Percentiles rank a stretch among this genome's conserved stretches.
These are phyloP conservation scores for Miichthys miiuy DNA, from an alignment of 2,797 vertebrate genomes.

Conservation along the genomic window DNA sequence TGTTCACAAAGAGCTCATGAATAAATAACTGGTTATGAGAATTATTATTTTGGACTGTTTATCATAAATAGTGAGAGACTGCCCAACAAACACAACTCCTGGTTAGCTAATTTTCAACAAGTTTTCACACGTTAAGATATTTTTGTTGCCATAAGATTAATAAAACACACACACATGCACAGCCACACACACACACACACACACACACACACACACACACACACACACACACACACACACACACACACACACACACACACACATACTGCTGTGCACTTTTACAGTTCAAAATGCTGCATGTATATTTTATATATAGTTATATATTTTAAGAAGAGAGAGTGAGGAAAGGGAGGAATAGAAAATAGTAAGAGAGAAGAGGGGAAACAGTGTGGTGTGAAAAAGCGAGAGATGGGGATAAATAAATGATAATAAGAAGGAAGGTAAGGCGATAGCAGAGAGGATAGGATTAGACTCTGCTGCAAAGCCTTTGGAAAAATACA, in stretches of 20 bases:
- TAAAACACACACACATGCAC: background rate
- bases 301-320: slow-evolving; percentile 9
- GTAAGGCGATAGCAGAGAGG: slow-evolving; percentile 69
- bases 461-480: slow-evolving; percentile 75
- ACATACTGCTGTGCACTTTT: background rate
- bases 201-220: background rate
- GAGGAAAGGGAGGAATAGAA: slow-evolving; percentile 6
- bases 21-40: too few species aligned
- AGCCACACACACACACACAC: background rate
- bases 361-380: background rate
- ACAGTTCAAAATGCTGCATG: slow-evolving; percentile 11
- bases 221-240: too few species aligned
- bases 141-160: background rate
- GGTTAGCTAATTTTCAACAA: too few species aligned
- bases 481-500: slow-evolving; percentile 60
- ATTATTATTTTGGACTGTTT: too few species aligned
- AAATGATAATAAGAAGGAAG: slow-evolving; percentile 67
- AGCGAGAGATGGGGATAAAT: slow-evolving; percentile 61
- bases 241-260: background rate
- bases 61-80: too few species aligned
- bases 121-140: background rate
- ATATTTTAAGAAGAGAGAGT: slow-evolving; percentile 19
- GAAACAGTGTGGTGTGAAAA: background rate
- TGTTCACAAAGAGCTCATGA: too few species aligned
- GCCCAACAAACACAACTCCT: too few species aligned